Base-by-base conservation (phyloP, 2,113 vertebrate species). In the Myrmecophaga tridactyla region DNA sequence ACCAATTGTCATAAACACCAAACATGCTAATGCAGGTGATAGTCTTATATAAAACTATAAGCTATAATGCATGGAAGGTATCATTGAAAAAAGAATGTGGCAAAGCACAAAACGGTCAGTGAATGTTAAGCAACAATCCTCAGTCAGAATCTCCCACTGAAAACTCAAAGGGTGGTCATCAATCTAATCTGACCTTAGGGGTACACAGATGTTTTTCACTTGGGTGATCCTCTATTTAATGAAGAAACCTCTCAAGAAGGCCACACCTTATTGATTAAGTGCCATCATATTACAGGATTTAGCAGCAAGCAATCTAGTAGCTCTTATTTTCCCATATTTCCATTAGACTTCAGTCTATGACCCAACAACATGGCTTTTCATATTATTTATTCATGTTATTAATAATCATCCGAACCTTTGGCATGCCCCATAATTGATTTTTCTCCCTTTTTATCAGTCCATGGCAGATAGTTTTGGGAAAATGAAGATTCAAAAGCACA, bases 401-500 rank as follows among this genome's bases (percentile, higher is more conserved):
- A 73, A 93, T 62, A 93, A 86, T 51, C 6, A 29, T 72, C 60
- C 67, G 29, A 84, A 88, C 27, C 4, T 88, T 93, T 70, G 12
- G 39, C 4, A 7, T 53, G 34, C 29, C 21, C 72, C 41, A 25
- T 69, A 80, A 84, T 77, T 76, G 72, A 83, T 53, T 82, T 80
- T 85, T 69, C 20, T 82, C 23, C n/a, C 8, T 34, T 84, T 93
- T 78, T 89, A 92, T 83, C 72, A 90, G 65, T 48, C 31, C n/a
- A 72, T 9, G 14, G 76, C 81, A 88, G 80, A 89, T 1, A 67
- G 60, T 34, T 58, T 86, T 94, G 84, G 76, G 83, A 83, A 97
- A 82, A 94, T 34, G 13, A 92, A 94, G 46, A 17, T 83, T 94
- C 81, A 63, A 90, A 97, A 85, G 15, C 60, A 20, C 34, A 63